phyloP scores from a whole-genome alignment of 2,113 vertebrate species.

The Syngnathus typhle region DNA sequence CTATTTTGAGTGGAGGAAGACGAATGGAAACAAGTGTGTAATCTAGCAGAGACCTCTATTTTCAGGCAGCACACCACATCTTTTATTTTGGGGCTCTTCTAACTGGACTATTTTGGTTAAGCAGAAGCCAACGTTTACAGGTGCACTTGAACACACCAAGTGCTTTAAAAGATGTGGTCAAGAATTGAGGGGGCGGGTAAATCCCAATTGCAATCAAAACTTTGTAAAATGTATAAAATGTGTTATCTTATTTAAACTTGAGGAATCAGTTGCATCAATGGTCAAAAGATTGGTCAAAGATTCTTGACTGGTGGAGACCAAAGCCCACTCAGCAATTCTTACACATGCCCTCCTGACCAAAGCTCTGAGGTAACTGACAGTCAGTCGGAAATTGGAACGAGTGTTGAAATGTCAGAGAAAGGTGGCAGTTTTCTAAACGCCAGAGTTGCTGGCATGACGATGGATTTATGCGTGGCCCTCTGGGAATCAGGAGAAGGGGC shows the following conservation, averaged over 20 bases:
- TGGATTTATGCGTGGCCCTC: slow-evolving; percentile 62
- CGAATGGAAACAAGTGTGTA: slow-evolving; percentile 45
- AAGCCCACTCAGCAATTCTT: slow-evolving; percentile 12
- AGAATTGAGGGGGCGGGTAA: background rate
- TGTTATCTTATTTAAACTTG: slow-evolving; percentile 5
- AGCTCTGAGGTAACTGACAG: slow-evolving; percentile 13
- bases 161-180: background rate
- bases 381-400: slow-evolving; percentile 16
- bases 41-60: slow-evolving; percentile 38
- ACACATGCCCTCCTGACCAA: slow-evolving; percentile 20
- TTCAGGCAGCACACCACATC: slow-evolving; percentile 40
- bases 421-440: slow-evolving; percentile 25
- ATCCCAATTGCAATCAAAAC: background rate
- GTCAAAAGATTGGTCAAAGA: slow-evolving; percentile 7
- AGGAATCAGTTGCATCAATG: slow-evolving; percentile 3
- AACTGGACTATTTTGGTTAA: slow-evolving; percentile 34
- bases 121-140: slow-evolving; percentile 35
- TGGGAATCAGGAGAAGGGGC: slow-evolving; percentile 39
- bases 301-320: slow-evolving; percentile 13
- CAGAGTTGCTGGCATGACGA: slow-evolving; percentile 54
- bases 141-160: slow-evolving; percentile 19
- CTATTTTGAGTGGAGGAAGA: slow-evolving; percentile 46
- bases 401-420: slow-evolving; percentile 16
- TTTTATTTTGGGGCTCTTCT: slow-evolving; percentile 37
- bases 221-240: slow-evolving; percentile 1